phyloP scores from a whole-genome alignment of 2,888 invertebrate species.

The Cinara cedri region DNA sequence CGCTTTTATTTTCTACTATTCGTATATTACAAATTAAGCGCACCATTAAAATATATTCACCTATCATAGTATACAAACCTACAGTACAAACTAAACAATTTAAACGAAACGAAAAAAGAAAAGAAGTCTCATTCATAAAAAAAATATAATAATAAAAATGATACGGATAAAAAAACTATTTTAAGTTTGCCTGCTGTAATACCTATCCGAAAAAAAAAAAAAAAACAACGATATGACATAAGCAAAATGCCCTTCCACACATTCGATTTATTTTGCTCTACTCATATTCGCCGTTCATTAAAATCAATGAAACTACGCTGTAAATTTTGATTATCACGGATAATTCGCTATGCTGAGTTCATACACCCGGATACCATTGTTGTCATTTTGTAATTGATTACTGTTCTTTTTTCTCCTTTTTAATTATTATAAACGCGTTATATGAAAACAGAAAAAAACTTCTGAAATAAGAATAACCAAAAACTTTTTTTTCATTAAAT shows the following conservation, averaged over 20 bases:
- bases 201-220: too few relatives aligned
- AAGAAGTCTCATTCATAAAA: too few relatives aligned
- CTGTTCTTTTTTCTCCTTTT: conserved; percentile 7
- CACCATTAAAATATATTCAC: too few relatives aligned
- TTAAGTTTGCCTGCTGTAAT: too few relatives aligned
- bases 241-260: neutral
- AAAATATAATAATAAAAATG: too few relatives aligned
- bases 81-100: too few relatives aligned
- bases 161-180: too few relatives aligned
- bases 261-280: conserved; percentile 12
- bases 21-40: too few relatives aligned
- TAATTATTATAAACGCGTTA: conserved; percentile 22
- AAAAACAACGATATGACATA: too few relatives aligned
- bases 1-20: too few relatives aligned
- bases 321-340: conserved; percentile 45
- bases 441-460: neutral
- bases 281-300: conserved; percentile 13
- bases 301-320: conserved; percentile 17
- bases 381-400: conserved; percentile 38
- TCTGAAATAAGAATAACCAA: neutral
- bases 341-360: conserved; percentile 51
- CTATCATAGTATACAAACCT: too few relatives aligned
- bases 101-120: too few relatives aligned
- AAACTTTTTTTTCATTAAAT: neutral
- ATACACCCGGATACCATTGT: conserved; percentile 46